A percentile compares a stretch with the other conserved stretches of the same genome.
Conservation (phyloP, 2,888 invertebrate species). For the Cryptophagus acutangulus region DNA sequence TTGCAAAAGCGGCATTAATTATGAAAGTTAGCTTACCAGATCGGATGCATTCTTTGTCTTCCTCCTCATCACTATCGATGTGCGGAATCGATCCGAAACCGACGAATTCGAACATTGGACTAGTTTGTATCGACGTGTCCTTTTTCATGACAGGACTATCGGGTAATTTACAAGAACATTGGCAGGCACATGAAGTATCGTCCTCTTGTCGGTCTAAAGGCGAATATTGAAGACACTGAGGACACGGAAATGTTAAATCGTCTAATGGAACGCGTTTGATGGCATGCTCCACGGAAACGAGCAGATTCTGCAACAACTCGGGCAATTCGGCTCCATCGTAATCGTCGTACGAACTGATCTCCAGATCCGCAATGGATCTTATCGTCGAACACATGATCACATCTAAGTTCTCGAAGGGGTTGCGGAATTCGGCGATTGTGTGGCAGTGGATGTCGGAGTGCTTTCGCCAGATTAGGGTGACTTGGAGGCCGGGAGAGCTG, state of each 20-base stretch:
- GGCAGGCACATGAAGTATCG: conserved; percentile 41
- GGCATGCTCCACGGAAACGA: conserved; percentile 65
- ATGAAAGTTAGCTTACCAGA: conserved; percentile 42
- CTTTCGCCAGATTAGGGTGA: conserved; percentile 42
- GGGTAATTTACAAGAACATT: conserved; percentile 40
- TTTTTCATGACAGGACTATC: conserved; percentile 42
- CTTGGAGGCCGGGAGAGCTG: conserved; percentile 31
- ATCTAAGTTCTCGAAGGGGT: conserved; percentile 36
- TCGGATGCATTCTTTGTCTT: conserved; percentile 43
- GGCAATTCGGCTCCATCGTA: conserved; percentile 54
- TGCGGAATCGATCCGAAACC: conserved; percentile 67
- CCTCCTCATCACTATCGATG: conserved; percentile 69
- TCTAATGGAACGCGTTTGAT: conserved; percentile 61
- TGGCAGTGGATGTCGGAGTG: conserved; percentile 37
- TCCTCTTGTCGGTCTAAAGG: conserved; percentile 44
- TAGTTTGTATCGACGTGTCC: conserved; percentile 49
- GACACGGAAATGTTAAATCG: conserved; percentile 59
- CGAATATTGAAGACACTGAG: conserved; percentile 48
- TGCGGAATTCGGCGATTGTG: conserved; percentile 40
- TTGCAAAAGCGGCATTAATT: no score
- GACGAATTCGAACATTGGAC: conserved; percentile 61
- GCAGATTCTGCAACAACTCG: conserved; percentile 59
- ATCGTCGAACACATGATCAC: conserved; percentile 44
- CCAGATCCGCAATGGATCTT: conserved; percentile 40
- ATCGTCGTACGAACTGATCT: conserved; percentile 39